Evolutionary conservation across 2,113 vertebrate genomes (phyloP).

Genomic region (Sterna hirundo): DNA sequence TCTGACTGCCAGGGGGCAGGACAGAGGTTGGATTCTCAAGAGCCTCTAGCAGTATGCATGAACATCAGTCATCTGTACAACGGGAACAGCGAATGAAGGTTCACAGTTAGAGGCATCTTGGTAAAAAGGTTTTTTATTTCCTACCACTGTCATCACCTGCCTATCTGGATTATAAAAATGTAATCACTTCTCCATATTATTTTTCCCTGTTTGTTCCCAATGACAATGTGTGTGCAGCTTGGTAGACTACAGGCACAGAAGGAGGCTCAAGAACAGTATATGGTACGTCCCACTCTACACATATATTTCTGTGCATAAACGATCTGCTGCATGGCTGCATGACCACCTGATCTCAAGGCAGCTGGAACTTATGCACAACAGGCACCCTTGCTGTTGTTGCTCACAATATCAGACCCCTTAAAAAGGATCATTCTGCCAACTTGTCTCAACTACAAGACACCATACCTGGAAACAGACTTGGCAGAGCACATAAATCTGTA

Average conservation of each 20-base stretch:
- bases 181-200: not conserved
- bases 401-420: not conserved
- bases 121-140: not conserved
- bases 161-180: not conserved
- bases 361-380: not conserved
- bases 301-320: not conserved
- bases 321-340: not conserved
- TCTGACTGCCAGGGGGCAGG: not conserved
- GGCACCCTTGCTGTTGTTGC: not conserved
- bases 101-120: not conserved
- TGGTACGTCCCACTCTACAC: not conserved
- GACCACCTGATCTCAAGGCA: not conserved
- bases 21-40: not conserved
- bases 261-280: not conserved
- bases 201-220: not conserved
- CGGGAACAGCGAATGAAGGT: accelerated
- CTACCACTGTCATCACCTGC: not conserved
- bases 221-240: not conserved
- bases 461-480: not conserved
- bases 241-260: not conserved
- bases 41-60: not conserved
- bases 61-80: not conserved
- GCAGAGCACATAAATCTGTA: not conserved
- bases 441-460: not conserved
- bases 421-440: not conserved